phyloP scores from a whole-genome alignment of 2,888 invertebrate species.

The Pterobdella sp. region DNA sequence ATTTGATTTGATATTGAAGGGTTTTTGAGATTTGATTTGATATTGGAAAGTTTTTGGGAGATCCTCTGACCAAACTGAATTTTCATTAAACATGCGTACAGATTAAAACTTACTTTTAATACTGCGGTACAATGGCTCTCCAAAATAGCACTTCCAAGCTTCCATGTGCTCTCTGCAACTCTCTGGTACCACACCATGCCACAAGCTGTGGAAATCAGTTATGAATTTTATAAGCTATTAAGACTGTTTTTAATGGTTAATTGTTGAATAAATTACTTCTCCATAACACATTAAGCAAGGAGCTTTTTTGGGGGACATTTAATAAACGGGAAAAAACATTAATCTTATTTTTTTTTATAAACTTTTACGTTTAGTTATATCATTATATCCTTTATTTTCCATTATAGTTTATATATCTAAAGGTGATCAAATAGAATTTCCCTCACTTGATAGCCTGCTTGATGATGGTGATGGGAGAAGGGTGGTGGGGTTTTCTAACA shows the following conservation, averaged over 20 bases:
- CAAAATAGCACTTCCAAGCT: conserved; percentile 86
- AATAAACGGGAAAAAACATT: not conserved
- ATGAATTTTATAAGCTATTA: not conserved
- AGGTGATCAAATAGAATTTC: too few species aligned
- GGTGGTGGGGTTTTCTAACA: conserved; percentile 59
- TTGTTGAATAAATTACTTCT: not conserved
- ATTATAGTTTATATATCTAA: too few species aligned
- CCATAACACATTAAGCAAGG: not conserved
- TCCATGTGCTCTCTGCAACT: conserved; percentile 64
- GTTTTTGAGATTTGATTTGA: too few species aligned
- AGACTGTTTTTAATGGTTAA: not conserved
- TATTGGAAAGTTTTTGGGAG: too few species aligned
- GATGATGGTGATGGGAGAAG: conserved; percentile 62
- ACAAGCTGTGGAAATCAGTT: conserved; percentile 31
- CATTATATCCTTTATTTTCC: too few species aligned
- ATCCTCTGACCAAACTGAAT: too few species aligned
- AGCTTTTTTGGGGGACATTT: not conserved
- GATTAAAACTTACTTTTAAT: conserved; percentile 65
- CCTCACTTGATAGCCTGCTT: conserved; percentile 67
- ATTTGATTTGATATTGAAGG: too few species aligned
- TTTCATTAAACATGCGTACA: too few species aligned
- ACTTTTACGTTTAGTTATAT: too few species aligned
- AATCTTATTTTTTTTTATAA: too few species aligned
- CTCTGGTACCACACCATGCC: conserved; percentile 69
- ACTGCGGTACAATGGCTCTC: conserved; percentile 76